Conservation (phyloP, 2,113 vertebrate genomes). For the Corynorhinus townsendii region DNA sequence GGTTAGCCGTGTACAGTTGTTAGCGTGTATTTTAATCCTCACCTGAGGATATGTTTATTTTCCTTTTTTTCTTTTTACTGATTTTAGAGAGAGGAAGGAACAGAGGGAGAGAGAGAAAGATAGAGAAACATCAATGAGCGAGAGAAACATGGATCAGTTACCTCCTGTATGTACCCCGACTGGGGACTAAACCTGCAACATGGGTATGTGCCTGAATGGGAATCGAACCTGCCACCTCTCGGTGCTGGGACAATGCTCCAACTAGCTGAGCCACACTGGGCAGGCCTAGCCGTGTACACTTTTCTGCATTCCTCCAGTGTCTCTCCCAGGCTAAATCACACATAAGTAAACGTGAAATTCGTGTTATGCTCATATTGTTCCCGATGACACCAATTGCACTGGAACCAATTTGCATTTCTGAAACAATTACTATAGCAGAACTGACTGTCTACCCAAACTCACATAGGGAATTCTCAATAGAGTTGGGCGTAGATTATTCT, state of each 20-base stretch:
- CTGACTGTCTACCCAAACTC: not conserved
- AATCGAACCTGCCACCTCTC: not conserved
- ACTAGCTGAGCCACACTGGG: not conserved
- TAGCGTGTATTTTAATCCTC: not conserved
- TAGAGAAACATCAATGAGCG: not conserved
- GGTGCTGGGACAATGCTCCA: not conserved
- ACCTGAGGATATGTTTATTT: not conserved
- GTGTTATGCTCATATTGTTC: not conserved
- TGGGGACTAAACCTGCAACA: not conserved
- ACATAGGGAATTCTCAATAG: rapidly evolving
- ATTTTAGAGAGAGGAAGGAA: not conserved
- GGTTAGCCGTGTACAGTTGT: not conserved
- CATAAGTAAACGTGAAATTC: conserved; percentile 26
- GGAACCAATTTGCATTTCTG: not conserved
- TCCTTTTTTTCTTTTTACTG: not conserved
- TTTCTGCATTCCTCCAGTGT: not conserved
- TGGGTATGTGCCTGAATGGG: not conserved
- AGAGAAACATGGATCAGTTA: not conserved
- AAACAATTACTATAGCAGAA: not conserved
- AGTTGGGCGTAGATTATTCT: rapidly evolving
- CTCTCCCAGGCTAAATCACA: not conserved
- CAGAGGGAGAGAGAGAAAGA: not conserved
- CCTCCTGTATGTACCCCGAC: not conserved
- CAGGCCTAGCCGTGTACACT: not conserved
- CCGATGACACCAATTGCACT: not conserved